These are phyloP conservation scores for Picus viridis DNA, from an alignment of 2,797 vertebrate species.

Conservation along the genomic window DNA sequence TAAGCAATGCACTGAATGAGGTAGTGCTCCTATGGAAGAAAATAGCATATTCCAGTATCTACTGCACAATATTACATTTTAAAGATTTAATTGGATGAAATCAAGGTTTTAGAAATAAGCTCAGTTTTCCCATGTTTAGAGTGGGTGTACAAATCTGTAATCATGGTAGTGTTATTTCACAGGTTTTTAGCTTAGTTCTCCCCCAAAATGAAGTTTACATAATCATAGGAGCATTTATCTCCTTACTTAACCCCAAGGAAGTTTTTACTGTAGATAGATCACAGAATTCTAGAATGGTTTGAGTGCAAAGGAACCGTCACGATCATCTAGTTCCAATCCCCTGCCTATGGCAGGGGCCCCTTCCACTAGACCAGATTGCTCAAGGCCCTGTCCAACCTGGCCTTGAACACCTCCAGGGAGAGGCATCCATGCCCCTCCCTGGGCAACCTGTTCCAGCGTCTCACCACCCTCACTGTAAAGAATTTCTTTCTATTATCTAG, in stretches of 20 bases:
- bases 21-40: not conserved
- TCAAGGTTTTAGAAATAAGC: not conserved
- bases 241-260: not conserved
- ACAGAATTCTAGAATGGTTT: no score
- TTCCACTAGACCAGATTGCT: no score
- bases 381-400: no score
- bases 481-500: no score
- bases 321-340: no score
- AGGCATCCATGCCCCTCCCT: no score
- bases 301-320: no score
- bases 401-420: no score
- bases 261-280: not conserved
- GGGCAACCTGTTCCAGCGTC: no score
- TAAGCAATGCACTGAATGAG: not conserved
- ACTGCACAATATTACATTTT: not conserved
- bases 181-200: not conserved
- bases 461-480: no score
- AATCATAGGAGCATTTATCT: not conserved
- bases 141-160: not conserved
- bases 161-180: not conserved
- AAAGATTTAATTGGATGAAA: not conserved
- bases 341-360: no score
- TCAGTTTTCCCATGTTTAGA: not conserved
- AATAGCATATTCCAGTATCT: not conserved
- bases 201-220: not conserved